Percentiles rank a stretch among this genome's conserved stretches.
These are phyloP conservation scores for Centruroides vittatus DNA, from an alignment of 1,140 invertebrate genomes.

Conservation along the genomic window DNA sequence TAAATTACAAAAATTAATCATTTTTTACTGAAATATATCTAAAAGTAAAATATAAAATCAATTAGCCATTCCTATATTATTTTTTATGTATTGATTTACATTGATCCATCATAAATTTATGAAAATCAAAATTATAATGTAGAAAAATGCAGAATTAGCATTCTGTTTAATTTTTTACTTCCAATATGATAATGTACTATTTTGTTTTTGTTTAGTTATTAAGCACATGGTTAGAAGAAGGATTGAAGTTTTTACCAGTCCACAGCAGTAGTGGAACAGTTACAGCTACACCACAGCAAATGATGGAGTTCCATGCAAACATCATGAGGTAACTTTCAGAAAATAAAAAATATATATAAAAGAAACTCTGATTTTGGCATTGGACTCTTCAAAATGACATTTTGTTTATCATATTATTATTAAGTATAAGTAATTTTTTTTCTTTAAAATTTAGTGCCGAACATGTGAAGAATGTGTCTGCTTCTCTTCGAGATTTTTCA, in stretches of 20 bases:
- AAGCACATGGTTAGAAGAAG: slow-evolving; percentile 50
- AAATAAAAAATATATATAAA: not conserved
- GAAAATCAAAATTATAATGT: too few relatives aligned
- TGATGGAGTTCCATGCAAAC: slow-evolving; percentile 65
- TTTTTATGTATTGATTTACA: too few relatives aligned
- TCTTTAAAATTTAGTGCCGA: slow-evolving; percentile 42
- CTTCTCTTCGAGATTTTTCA: slow-evolving; percentile 55
- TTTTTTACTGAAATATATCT: too few relatives aligned
- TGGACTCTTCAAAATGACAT: slow-evolving; percentile 14
- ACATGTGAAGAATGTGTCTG: slow-evolving; percentile 48
- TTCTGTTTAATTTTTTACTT: too few relatives aligned
- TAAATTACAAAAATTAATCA: too few relatives aligned
- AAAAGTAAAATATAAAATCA: too few relatives aligned
- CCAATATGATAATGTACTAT: too few relatives aligned
- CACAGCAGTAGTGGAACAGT: slow-evolving; percentile 54
- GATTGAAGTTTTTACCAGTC: slow-evolving; percentile 56
- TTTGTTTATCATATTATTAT: not conserved
- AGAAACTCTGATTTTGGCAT: not conserved
- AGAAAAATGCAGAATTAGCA: too few relatives aligned
- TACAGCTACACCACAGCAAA: slow-evolving; percentile 63
- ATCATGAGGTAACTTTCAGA: slow-evolving; percentile 43
- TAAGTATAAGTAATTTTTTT: slow-evolving; percentile 12
- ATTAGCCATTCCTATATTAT: too few relatives aligned
- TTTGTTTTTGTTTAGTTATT: not conserved
- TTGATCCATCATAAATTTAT: too few relatives aligned